Evolutionary conservation across 2,113 vertebrate genomes (phyloP), one percentile per base, ranked within the genome.

Genomic region (Chaetops frenatus): DNA sequence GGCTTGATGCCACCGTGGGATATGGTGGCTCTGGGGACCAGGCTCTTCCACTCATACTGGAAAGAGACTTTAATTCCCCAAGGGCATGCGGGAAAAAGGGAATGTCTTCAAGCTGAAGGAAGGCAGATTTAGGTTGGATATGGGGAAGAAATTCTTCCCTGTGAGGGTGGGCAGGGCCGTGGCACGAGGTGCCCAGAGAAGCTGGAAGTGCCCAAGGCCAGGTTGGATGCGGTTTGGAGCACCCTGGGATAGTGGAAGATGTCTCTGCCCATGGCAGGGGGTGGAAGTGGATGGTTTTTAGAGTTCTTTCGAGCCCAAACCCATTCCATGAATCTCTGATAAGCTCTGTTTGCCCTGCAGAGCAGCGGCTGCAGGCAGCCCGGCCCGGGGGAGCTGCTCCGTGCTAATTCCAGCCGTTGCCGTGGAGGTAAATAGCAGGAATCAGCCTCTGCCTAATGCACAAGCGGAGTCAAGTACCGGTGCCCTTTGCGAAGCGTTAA

Each of bases 321-420:
- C 9, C n/a, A 1, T 29, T 7, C 15, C 16, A 0, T 0, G 33
- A 1, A 1, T 73, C 6, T 31, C 1, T 11, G 86, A 0, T 1
- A 2, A 12, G 40, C 73, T 82, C 35, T 88, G 80, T 61, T 84
- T 19, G 8, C 82, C 70, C 53, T 28, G 62, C 71, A 66, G 92
- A 17, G 3, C 17, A 3, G 58, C 5, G n/a, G 74, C 13, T 27
- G 40, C 86, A 36, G 81, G 13, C 76, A 35, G 69, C 67, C 60
- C 2, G 5, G 69, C 87, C 65, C 35, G 8, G 10, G 86, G 96
- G 80, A 91, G 47, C 70, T 4, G 44, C 15, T 33, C 72, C 8
- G 42, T 1, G 79, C 94, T 51, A 8, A 45, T 60, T 47, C 12
- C 90, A 70, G 86, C 73, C 12, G 15, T 18, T 61, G 88, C 87